Conservation (phyloP, 2,113 vertebrate genomes). For the Erinaceus europaeus region DNA sequence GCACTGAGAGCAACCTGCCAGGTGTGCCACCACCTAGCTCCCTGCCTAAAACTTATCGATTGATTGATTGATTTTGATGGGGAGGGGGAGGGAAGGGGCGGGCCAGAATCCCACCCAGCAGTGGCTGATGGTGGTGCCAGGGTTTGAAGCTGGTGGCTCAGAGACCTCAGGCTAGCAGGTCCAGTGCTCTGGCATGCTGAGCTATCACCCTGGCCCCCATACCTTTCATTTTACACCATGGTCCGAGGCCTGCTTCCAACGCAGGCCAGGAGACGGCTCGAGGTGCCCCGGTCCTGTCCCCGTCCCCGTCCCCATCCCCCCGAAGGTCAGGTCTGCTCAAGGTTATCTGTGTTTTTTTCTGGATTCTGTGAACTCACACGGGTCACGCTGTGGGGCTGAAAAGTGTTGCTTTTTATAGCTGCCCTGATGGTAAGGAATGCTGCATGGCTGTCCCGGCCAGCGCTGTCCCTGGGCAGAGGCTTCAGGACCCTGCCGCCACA, state of each 20-base stretch:
- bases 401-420: constrained; percentile 91
- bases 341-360: constrained; percentile 87
- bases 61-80: too few relatives aligned
- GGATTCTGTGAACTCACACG: constrained; percentile 86
- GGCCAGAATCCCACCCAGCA: too few relatives aligned
- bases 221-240: neutral
- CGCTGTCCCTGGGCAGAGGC: constrained; percentile 78
- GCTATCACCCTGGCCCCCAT: too few relatives aligned
- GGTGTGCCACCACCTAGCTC: too few relatives aligned
- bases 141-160: too few relatives aligned
- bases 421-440: constrained; percentile 84
- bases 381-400: constrained; percentile 87
- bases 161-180: too few relatives aligned
- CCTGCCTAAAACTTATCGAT: too few relatives aligned
- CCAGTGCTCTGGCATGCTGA: too few relatives aligned
- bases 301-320: too few relatives aligned
- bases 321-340: constrained; percentile 83
- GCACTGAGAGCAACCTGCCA: neutral
- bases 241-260: neutral
- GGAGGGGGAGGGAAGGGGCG: too few relatives aligned
- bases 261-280: neutral
- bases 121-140: too few relatives aligned
- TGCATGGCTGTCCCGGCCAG: constrained; percentile 81
- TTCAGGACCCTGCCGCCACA: too few relatives aligned
- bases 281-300: neutral